phyloP scores from a whole-genome alignment of 2,888 invertebrate genomes.

The Tetheella fluctuosa region DNA sequence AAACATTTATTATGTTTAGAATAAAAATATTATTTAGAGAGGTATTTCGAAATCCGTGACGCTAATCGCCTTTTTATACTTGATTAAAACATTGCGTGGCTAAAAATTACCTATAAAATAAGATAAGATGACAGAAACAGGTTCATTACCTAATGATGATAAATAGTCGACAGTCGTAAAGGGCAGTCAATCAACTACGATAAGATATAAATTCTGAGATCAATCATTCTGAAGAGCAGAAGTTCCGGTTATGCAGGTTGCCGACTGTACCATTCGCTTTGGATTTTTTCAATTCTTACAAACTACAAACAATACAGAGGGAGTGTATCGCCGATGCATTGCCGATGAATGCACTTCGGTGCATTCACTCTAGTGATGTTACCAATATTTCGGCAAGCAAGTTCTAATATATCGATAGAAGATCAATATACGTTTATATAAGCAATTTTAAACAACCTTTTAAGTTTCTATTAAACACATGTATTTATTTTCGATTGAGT shows the following conservation, averaged over 20 bases:
- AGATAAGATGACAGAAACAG: background rate
- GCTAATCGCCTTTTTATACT: background rate
- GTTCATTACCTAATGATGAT: constrained; percentile 7
- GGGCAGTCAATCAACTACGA: constrained; percentile 3
- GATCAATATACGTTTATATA: background rate
- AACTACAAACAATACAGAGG: constrained; percentile 45
- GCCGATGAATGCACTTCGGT: constrained; percentile 52
- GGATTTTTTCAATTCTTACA: constrained; percentile 42
- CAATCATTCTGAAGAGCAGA: constrained; percentile 11
- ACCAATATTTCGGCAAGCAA: background rate
- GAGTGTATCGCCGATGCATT: constrained; percentile 38
- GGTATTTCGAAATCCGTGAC: background rate
- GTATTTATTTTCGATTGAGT: background rate
- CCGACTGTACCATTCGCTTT: constrained; percentile 19
- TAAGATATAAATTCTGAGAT: constrained; percentile 6
- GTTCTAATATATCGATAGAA: constrained; percentile 35
- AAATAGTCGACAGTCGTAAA: background rate
- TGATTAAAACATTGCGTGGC: background rate
- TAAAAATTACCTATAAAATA: background rate
- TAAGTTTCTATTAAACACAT: background rate
- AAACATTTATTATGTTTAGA: background rate
- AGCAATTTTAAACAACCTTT: no score
- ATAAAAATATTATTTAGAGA: background rate
- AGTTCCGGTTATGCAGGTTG: constrained; percentile 38
- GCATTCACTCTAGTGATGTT: constrained; percentile 59